Conservation (phyloP, 1,140 invertebrate genomes). For the Nomia melanderi region DNA sequence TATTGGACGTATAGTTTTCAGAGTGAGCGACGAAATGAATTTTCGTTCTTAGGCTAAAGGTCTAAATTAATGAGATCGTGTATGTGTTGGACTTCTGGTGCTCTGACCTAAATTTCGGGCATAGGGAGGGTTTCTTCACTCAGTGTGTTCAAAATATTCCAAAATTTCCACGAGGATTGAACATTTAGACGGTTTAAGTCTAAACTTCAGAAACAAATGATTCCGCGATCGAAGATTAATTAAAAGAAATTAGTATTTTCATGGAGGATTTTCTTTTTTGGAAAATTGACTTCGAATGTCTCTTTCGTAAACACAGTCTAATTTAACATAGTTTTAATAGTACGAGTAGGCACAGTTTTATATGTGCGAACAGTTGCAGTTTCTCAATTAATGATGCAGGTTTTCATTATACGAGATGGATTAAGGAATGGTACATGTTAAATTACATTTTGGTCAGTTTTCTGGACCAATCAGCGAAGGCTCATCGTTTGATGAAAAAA, state of each 20-base stretch:
- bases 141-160: conserved; percentile 3
- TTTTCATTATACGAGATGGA: neutral
- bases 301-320: too few species aligned
- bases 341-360: neutral
- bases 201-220: too few species aligned
- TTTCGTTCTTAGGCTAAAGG: neutral
- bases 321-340: too few species aligned
- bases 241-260: too few species aligned
- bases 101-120: neutral
- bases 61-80: neutral
- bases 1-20: neutral
- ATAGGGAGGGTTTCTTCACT: neutral
- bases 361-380: neutral
- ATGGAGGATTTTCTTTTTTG: too few species aligned
- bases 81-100: neutral
- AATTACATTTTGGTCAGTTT: neutral
- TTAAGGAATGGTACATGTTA: neutral
- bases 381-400: neutral
- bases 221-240: too few species aligned
- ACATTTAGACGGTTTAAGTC: neutral
- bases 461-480: neutral
- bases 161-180: neutral
- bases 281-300: too few species aligned
- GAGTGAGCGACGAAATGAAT: neutral
- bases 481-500: neutral